Base-by-base conservation (phyloP, 2,888 invertebrate genomes). In the Hybos culiciformis region DNA sequence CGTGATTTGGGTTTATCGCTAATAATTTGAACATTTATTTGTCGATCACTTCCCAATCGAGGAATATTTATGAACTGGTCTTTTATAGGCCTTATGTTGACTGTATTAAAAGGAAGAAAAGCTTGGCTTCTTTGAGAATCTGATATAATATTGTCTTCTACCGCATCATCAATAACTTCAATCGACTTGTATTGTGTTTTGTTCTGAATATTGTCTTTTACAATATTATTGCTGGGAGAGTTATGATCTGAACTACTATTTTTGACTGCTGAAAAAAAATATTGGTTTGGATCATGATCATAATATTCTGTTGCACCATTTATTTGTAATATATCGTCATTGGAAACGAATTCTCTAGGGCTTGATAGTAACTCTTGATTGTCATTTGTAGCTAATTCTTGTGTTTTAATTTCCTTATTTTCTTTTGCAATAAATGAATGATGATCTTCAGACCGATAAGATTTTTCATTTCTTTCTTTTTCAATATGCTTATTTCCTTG, bases 321-420 rank as follows among this genome's bases (percentile, higher is more conserved):
- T 1, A 80, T 79, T 54, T 70, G 71, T 9, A 78, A 52, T 8
- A 80, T 68, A 58, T 80, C 79, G 53, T 77, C 73, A 47, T 75
- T 75, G 0, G 74, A 69, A 46, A 80, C 73, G 9, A 78, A 60
- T 57, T 77, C 73, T 55, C n/a, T n/a, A n/a, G n/a, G n/a, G 12
- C 75, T 12, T 18, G 24, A 9, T 6, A 46, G 72, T 32, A 77
- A 59, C 52, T 66, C 72, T 4, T 68, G 67, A 32, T 69, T 68
- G 2, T 69, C 67, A 26, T 59, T 57, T 32, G 44, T 39, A 5
- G 8, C 14, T 8, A 48, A 54, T 11, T 38, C 39, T 42, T 45
- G 52, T 14, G 51, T 49, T 9, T 57, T 42, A 42, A 56, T 53
- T 36, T 59, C 56, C 17, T 34, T 12, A 18, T 14, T 7, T 14